These are phyloP conservation scores for Acridotheres tristis DNA, from an alignment of 2,797 vertebrate species.

Conservation along the genomic window DNA sequence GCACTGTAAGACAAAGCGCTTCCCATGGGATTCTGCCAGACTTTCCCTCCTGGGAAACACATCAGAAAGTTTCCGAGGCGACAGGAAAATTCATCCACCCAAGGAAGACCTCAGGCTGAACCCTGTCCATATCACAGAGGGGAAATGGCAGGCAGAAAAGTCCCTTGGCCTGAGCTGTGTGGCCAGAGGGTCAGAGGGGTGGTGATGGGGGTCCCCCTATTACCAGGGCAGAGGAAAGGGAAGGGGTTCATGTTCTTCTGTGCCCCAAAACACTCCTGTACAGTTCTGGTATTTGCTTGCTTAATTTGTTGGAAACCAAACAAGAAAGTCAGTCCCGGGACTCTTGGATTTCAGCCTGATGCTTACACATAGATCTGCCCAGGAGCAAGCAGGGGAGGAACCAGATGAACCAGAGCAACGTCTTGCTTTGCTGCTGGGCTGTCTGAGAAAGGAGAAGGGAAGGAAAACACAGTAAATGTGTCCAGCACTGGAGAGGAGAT, in stretches of 20 bases:
- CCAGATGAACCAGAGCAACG: neutral
- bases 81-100: neutral
- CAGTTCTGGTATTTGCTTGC: neutral
- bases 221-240: neutral
- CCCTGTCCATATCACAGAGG: rapidly evolving
- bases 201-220: rapidly evolving
- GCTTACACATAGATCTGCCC: neutral
- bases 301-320: neutral
- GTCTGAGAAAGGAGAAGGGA: neutral
- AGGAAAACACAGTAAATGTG: neutral
- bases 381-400: neutral
- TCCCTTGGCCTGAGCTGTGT: neutral
- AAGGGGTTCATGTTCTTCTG: neutral
- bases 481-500: neutral
- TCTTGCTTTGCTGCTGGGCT: neutral
- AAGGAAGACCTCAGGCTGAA: neutral
- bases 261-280: neutral
- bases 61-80: neutral
- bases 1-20: neutral
- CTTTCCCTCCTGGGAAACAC: neutral
- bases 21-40: neutral
- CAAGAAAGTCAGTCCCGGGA: neutral
- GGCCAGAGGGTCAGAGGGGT: neutral
- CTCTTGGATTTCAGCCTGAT: neutral
- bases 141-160: neutral